Percentiles rank a stretch among this genome's conserved stretches.
Conservation (phyloP, 37 sponge, comb jelly and placozoan genomes). For the Spongilla lacustris region DNA sequence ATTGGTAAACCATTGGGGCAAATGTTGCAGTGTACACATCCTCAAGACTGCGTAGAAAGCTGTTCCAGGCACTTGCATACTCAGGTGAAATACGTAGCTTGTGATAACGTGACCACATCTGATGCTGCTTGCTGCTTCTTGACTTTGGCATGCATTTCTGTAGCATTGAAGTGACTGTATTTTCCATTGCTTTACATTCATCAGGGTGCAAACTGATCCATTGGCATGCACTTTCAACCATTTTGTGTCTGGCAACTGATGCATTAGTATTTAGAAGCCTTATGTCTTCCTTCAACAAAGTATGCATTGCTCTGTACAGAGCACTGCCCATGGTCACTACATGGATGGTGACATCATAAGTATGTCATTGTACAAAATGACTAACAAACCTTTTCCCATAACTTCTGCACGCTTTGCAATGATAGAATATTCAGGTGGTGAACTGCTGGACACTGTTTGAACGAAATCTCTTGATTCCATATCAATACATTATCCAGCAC, state of each 20-base stretch:
- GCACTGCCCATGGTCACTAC: too few relatives aligned
- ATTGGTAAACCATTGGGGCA: conserved; percentile 10
- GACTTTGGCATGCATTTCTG: conserved; percentile 1
- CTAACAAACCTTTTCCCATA: conserved; percentile 1
- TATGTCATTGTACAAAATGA: background rate
- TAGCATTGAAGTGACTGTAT: background rate
- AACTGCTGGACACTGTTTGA: too few relatives aligned
- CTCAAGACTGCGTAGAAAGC: conserved; percentile 1
- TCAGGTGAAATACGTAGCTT: background rate
- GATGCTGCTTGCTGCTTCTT: background rate
- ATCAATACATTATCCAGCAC: too few relatives aligned
- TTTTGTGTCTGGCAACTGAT: background rate
- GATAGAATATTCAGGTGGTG: background rate
- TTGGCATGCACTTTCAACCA: background rate
- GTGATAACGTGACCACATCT: background rate
- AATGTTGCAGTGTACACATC: background rate
- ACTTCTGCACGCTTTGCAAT: background rate
- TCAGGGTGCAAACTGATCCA: background rate
- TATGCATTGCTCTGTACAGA: background rate
- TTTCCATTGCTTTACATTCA: background rate
- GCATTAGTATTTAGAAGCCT: background rate
- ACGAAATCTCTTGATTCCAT: too few relatives aligned
- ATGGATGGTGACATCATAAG: background rate
- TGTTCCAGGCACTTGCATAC: background rate
- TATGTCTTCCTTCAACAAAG: background rate